Evolutionary conservation across 1,140 invertebrate species (phyloP), one percentile per base, ranked within the genome.

Genomic region (Monomorium pharaonis): DNA sequence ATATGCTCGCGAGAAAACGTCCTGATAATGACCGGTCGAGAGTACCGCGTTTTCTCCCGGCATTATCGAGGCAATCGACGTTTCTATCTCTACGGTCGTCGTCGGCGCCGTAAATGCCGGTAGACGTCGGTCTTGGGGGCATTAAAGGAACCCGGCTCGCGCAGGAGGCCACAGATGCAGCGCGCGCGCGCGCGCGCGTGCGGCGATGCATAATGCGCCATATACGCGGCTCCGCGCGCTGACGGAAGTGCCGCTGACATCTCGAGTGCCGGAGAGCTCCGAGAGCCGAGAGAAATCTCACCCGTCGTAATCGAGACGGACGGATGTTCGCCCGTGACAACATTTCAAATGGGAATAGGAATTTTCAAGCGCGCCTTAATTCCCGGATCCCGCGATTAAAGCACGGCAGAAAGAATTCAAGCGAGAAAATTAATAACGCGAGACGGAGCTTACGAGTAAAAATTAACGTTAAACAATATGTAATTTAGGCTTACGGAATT

Each of bases 41-140:
- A 49, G 58, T 44, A 27, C n/a, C 72, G 44, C 77, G 56, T 60
- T 85, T 70, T 85, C 84, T 81, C 58, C n/a, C 63, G 84, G 56
- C 54, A 81, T 85, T 85, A 85, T 81, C 76, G 76, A 85, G 76
- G 62, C 84, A 60, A 85, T 85, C 84, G 63, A 81, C 51, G 84
- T 85, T 85, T 85, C 84, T 85, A 81, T 81, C 77, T 74, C 84
- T 54, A 54, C 33, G 14, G 30, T 42, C 47, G 44, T 49, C 62
- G 30, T 42, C 47, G 44, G 62, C 62, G 60, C 84, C 56, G 72
- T 84, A 77, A 84, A 81, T 63, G 76, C n/a, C 37, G 37, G 37
- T 37, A 37, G 37, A 37, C 37, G 37, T 37, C 58, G 49, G n/a
- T n/a, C n/a, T n/a, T n/a, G n/a, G n/a, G n/a, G 51, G 21, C 42